These are phyloP conservation scores for Heteronetta atricapilla DNA, from an alignment of 2,113 vertebrate genomes.

Conservation along the genomic window DNA sequence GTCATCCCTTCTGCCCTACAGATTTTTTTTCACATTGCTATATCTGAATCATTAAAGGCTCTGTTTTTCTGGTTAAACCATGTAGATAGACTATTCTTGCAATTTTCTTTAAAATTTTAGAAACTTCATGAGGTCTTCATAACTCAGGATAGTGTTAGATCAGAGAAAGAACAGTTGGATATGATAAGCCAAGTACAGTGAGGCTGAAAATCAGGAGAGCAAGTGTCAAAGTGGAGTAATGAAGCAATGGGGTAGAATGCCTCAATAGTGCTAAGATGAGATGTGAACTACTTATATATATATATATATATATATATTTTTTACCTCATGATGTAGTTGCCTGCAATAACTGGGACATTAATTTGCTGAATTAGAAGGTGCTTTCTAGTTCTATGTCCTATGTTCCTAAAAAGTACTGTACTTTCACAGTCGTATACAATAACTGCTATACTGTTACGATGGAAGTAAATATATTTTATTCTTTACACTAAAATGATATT, in stretches of 20 bases:
- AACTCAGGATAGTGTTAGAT: neutral
- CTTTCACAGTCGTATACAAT: neutral
- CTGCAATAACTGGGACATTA: neutral
- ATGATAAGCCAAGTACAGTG: neutral
- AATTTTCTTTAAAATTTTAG: neutral
- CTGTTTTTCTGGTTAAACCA: slow-evolving; percentile 3
- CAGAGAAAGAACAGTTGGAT: neutral
- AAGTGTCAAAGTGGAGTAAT: neutral
- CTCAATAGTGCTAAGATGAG: neutral
- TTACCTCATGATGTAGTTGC: neutral
- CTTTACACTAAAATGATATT: neutral
- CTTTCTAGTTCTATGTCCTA: neutral
- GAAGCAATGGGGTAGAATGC: neutral
- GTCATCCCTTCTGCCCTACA: neutral
- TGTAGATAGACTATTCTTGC: neutral
- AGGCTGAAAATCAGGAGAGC: neutral
- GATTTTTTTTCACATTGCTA: neutral
- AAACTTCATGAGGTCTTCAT: neutral
- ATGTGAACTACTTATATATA: neutral
- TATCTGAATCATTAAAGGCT: neutral
- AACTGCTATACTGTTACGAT: neutral
- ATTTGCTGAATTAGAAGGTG: neutral
- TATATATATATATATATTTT: neutral
- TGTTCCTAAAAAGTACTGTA: neutral
- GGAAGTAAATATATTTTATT: neutral